Evolutionary conservation across 92 coral and sea anemone species (phyloP), one percentile per base, ranked within the genome.

Genomic region (Micromussa lordhowensis): DNA sequence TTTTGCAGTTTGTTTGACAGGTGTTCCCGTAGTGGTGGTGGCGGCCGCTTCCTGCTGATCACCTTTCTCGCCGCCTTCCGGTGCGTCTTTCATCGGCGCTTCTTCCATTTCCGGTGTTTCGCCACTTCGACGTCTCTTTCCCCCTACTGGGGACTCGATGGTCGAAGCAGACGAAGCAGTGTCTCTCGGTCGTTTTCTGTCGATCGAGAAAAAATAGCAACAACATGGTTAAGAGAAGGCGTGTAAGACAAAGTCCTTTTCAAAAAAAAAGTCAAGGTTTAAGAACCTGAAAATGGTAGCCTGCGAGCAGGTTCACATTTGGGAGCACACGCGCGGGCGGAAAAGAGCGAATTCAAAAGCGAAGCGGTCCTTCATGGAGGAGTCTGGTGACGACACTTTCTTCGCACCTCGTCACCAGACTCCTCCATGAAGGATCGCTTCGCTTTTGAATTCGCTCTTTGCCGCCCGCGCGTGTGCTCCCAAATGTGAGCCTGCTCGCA

Each of bases 121-220:
- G 68, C 11, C 29, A 71, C 90, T 89, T 29, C 96, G 96, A 48
- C 88, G 94, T 70, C 93, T 90, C 84, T 95, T 95, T 16, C 91
- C 80, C 75, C 93, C 98, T 28, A 85, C 87, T 0, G 95, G 95
- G 12, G 96, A 91, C 66, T 90, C 98, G 26, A 96, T 82, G 61
- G 94, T 91, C 31, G 96, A 91, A 3, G 92, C 86, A 16, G 92
- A 85, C 21, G 94, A 82, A 0, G 91, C 30, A 1, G 78, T 82
- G 38, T 93, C 96, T 75, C 96, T 93, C 35, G 91, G 90, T 34
- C 99, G 98, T 87, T 98, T 96, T 30, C 99, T 96, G 78, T 58
- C 34, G 36, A 28, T 36, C 30, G 40, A 80, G 55, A 61, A 57
- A 59, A n/a, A 61, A 81, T 0, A 30, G 49, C 1, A 80, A 54